phyloP scores from a whole-genome alignment of 2,797 vertebrate species.

The Avahi laniger region DNA sequence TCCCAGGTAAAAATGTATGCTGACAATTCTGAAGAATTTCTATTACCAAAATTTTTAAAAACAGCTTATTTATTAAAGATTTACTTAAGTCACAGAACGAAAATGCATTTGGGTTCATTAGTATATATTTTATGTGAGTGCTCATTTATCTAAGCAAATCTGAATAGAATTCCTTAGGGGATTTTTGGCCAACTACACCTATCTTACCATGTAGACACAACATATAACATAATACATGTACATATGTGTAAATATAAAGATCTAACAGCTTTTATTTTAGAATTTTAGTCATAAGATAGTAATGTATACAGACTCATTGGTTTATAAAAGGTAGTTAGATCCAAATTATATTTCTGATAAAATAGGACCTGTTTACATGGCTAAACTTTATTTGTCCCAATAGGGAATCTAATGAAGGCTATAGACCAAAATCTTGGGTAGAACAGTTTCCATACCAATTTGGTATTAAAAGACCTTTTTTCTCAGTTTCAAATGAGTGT shows the following conservation, averaged over 20 bases:
- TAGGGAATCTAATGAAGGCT: background rate
- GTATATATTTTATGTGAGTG: background rate
- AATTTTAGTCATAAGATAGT: background rate
- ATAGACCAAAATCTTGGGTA: background rate
- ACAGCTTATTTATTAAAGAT: background rate
- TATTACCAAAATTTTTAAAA: background rate
- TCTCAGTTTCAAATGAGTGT: background rate
- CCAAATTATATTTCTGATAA: background rate
- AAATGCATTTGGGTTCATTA: background rate
- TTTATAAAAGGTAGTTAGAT: background rate
- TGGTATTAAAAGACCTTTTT: background rate
- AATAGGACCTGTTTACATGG: background rate
- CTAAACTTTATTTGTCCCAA: background rate
- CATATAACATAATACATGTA: background rate
- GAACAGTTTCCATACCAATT: background rate
- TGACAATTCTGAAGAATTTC: background rate
- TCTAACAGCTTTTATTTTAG: background rate
- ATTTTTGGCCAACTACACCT: background rate
- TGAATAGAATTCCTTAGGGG: background rate
- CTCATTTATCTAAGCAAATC: background rate
- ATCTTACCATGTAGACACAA: background rate
- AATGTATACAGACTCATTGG: background rate
- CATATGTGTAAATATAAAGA: background rate
- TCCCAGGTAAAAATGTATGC: background rate
- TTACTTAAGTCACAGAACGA: too few relatives aligned